Evolutionary conservation across 37 sponge, comb jelly and placozoan genomes (phyloP), one percentile per base, ranked within the genome.

Genomic region (Ephydatia muelleri): DNA sequence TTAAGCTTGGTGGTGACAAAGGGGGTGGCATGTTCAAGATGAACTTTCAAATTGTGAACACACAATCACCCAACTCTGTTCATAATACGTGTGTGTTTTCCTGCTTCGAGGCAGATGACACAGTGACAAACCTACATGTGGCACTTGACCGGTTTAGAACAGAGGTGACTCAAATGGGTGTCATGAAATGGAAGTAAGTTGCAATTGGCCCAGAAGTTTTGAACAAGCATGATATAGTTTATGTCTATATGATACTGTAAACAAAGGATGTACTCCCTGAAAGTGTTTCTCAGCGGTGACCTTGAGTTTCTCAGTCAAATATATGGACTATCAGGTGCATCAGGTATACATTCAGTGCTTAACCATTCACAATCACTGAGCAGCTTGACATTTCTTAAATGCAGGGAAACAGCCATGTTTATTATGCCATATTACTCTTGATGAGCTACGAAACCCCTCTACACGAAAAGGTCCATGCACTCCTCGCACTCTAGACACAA

Each of bases 1-100:
- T 86, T 25, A 86, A 86, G 67, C 27, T 86, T 2, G 74, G 87
- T 28, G 87, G 87, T 27, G 87, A 86, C 35, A 86, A 86, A 49
- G 87, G 87, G 33, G 87, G 87, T 5, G 26, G 29, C 11, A 49
- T 66, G 32, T 79, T 86, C 87, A 86, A 86, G 49, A 48, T 79
- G 75, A 65, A 65, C 14, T 86, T 86, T 29, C 87, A 86, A 47
- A 27, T 86, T 35, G 76, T 35, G 26, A 86, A 86, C 32, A 66
- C 49, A 11, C 57, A 68, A 14, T 2, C 69, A 16, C 80, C 81
- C 29, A 86, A 86, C 68, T 86, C 87, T 40, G 29, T 73, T 30
- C 4, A 33, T 16, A 86, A 80, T 69, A 86, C 75, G 26, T 79
- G 80, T 47, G 75, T 72, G 11, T 80, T 80, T 22, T 39, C 48